Evolutionary conservation across 2,888 invertebrate genomes (phyloP).

Genomic region (Lypha dubia): DNA sequence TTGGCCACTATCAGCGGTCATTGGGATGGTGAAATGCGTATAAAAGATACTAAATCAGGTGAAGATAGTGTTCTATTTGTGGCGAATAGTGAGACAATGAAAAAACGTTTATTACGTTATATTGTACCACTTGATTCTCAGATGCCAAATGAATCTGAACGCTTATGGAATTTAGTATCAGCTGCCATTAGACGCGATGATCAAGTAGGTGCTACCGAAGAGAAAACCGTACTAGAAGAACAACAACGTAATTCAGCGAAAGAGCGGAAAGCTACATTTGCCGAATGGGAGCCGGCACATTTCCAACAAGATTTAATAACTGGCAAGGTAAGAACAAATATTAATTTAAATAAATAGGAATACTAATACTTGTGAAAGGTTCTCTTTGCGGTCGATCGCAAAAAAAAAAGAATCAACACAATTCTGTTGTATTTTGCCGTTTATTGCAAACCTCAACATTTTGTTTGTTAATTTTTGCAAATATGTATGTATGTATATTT

Average conservation of each 20-base stretch:
- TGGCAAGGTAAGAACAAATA: conserved; percentile 75
- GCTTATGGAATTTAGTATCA: conserved; percentile 93
- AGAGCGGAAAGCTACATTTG: conserved; percentile 86
- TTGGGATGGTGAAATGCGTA: conserved; percentile 94
- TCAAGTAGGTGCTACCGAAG: conserved; percentile 94
- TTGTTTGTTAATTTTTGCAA: too few relatives aligned
- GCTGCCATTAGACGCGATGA: conserved; percentile 92
- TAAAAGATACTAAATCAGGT: conserved; percentile 91
- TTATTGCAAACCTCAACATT: too few relatives aligned
- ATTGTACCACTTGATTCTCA: conserved; percentile 91
- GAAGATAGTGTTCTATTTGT: conserved; percentile 89
- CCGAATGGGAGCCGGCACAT: conserved; percentile 89
- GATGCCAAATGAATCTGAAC: conserved; percentile 92
- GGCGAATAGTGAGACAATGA: conserved; percentile 88
- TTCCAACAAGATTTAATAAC: conserved; percentile 87
- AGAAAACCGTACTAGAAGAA: conserved; percentile 95
- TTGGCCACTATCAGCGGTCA: conserved; percentile 93
- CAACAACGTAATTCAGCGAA: conserved; percentile 90
- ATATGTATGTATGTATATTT: too few relatives aligned
- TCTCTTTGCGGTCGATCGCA: too few relatives aligned
- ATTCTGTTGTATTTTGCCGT: too few relatives aligned
- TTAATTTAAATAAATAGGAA: neutral
- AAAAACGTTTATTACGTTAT: conserved; percentile 89
- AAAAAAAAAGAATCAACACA: too few relatives aligned
- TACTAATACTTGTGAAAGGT: neutral